Base-by-base conservation (phyloP, 2,797 vertebrate genomes). In the Eulemur rubriventer region DNA sequence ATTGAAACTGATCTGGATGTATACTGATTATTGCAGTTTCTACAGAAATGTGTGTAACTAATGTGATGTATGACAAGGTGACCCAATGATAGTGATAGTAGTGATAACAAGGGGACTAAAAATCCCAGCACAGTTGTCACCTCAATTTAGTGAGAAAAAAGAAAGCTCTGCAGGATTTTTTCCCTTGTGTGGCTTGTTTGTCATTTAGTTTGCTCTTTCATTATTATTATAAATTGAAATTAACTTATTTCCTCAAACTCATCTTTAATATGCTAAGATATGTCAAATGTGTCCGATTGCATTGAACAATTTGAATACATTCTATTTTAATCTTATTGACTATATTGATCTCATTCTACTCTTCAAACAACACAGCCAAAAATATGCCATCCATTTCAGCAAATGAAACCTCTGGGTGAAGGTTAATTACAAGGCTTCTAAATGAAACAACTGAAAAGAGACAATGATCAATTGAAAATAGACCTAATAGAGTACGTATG, bases 271-370 rank as follows among this genome's bases (percentile, higher is more conserved):
- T 92, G 89, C 81, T 95, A 97, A 93, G 82, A 96, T 87, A 94
- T 79, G 86, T 96, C 96, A 97, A 95, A 96, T 73, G 76, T 93
- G 76, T 88, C 81, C 91, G 85, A 63, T 92, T 92, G 88, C 69
- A 93, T 88, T 57, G 96, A 96, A 83, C 24, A 46, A 46, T 90
- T 84, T 97, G 95, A 95, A 97, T 95, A 55, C 57, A 88, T 97
- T 95, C 96, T 97, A 97, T 98, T 98, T 98, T 96, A 97, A 96
- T 97, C 94, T 80, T 95, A 97, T 98, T 97, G 96, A 97, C 89
- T 88, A 90, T 79, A 97, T 98, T 97, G 96, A 98, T 98, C 93
- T 87, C 96, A 92, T 95, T 97, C 76, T 89, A 78, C 52, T 95
- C 67, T 55, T 96, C 94, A 94, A 97, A 97, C 76, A 96, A 94